Conservation (phyloP, 2,797 vertebrate genomes). For the Protosalanx chinensis region DNA sequence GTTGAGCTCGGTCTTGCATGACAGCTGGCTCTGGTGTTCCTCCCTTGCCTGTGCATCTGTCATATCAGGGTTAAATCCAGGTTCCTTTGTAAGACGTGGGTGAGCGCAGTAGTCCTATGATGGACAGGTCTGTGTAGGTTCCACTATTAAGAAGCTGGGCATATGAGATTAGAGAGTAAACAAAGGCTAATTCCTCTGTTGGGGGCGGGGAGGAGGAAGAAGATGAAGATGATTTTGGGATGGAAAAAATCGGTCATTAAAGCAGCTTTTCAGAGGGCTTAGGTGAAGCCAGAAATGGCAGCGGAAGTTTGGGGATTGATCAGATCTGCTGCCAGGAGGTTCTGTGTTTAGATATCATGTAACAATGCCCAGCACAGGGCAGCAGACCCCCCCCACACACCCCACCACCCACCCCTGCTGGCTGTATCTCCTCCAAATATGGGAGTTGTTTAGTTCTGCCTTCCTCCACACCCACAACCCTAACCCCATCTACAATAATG, state of each 20-base stretch:
- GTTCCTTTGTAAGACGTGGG: not conserved
- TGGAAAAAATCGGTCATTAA: slow-evolving; percentile 35
- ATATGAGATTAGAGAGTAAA: slow-evolving; percentile 46
- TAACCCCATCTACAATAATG: not conserved
- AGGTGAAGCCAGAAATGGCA: slow-evolving; percentile 18
- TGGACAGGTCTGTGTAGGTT: slow-evolving; percentile 20
- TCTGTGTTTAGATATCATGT: not conserved
- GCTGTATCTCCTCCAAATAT: no score
- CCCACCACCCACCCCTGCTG: no score
- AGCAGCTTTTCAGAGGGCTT: slow-evolving; percentile 21
- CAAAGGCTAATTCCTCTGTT: slow-evolving; percentile 65
- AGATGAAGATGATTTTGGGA: no score
- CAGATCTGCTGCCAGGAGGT: slow-evolving; percentile 14
- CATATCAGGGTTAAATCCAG: not conserved
- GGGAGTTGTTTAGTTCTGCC: no score
- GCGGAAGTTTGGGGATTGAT: slow-evolving; percentile 13
- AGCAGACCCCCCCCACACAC: not conserved
- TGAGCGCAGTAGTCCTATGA: not conserved
- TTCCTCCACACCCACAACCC: not conserved
- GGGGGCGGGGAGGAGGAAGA: slow-evolving; percentile 24
- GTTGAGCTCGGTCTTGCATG: not conserved
- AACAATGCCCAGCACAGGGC: not conserved
- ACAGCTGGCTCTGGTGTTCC: not conserved
- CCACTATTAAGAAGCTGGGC: slow-evolving; percentile 21
- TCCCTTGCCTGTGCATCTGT: not conserved